Percentiles rank a stretch among this genome's conserved stretches.
Evolutionary conservation across 1,140 invertebrate species (phyloP).

Genomic region (Aphaenogaster floridana): DNA sequence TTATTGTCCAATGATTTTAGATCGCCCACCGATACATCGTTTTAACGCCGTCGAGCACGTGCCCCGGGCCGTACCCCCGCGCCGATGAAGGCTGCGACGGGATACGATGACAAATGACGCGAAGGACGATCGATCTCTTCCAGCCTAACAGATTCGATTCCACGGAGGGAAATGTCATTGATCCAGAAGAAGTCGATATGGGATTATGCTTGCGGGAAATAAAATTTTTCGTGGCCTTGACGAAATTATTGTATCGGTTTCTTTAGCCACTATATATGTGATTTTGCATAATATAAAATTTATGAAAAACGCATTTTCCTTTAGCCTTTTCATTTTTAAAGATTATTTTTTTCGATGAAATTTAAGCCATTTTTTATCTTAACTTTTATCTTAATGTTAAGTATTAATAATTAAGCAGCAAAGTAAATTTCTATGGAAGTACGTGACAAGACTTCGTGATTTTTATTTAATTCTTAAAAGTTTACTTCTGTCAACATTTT

Average conservation of each 20-base stretch:
- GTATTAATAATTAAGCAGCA: neutral
- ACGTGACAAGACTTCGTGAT: neutral
- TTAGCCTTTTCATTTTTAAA: neutral
- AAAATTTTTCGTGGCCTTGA: constrained; percentile 4
- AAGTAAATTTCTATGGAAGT: constrained; percentile 3
- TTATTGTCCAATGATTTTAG: constrained; percentile 86
- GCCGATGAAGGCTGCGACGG: constrained; percentile 71
- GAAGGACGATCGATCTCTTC: constrained; percentile 76
- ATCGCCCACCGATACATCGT: constrained; percentile 82
- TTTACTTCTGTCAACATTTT: neutral
- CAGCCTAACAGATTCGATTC: constrained; percentile 76
- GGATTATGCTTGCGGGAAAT: constrained; percentile 18
- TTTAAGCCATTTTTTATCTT: neutral
- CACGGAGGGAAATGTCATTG: constrained; percentile 41
- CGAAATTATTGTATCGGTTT: neutral
- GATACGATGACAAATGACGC: constrained; percentile 85
- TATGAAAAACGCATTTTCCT: neutral
- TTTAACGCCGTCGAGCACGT: constrained; percentile 74
- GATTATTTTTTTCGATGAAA: neutral
- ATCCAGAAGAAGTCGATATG: constrained; percentile 63
- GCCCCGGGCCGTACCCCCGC: constrained; percentile 7
- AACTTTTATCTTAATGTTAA: neutral
- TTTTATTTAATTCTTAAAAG: neutral
- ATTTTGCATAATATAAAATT: neutral
- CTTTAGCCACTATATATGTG: neutral